Conservation (phyloP, 2,113 vertebrate species). For the Herpailurus yagouaroundi region DNA sequence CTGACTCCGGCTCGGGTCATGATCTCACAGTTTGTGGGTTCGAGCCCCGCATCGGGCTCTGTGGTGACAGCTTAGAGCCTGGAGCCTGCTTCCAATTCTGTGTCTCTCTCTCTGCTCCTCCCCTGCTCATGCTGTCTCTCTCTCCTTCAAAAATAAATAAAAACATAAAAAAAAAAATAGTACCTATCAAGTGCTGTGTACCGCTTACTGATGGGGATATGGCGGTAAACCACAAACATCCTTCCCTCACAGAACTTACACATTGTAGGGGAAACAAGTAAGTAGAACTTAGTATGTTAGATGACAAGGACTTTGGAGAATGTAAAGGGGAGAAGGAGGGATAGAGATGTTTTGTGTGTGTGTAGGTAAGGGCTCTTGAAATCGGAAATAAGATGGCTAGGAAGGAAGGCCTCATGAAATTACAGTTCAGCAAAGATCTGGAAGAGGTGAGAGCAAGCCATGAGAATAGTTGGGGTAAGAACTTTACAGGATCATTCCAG, state of each 20-base stretch:
- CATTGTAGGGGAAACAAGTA: background rate
- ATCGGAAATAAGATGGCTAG: conserved; percentile 1
- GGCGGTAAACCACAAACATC: background rate
- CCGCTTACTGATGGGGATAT: background rate
- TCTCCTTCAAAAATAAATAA: no score
- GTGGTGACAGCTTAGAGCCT: no score
- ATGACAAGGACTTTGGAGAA: background rate
- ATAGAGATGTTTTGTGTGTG: background rate
- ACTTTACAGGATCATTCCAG: background rate
- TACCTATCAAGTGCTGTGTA: background rate
- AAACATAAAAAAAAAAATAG: background rate
- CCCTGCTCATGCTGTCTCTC: no score
- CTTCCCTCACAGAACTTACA: background rate
- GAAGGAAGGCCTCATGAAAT: background rate
- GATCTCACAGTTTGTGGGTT: no score
- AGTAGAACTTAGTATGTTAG: background rate
- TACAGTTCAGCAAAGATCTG: background rate
- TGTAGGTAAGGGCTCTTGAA: background rate
- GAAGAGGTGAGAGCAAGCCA: conserved; percentile 28
- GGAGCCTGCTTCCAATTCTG: no score
- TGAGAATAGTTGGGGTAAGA: conserved; percentile 43
- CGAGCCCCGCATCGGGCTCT: no score
- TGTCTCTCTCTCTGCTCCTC: no score
- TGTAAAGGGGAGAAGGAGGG: background rate
- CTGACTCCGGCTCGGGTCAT: no score